These are phyloP conservation scores for Drosophila asahinai DNA, from an alignment of 1,140 invertebrate species.

Conservation along the genomic window DNA sequence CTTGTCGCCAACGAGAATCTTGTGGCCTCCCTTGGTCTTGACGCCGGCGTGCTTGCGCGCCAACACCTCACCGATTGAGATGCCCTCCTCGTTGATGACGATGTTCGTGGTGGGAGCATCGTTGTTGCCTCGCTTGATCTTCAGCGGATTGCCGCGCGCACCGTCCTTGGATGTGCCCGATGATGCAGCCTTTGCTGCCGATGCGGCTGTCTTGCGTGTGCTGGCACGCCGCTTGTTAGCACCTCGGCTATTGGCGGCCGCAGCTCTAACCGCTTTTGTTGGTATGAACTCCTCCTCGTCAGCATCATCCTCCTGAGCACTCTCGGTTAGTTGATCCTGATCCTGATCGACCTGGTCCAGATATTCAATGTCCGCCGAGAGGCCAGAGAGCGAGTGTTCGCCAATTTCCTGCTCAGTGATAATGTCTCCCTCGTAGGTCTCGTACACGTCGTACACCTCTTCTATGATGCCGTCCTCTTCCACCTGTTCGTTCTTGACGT, in stretches of 20 bases:
- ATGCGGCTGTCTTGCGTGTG: constrained; percentile 19
- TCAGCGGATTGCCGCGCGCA: constrained; percentile 10
- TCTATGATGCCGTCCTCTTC: constrained; percentile 75
- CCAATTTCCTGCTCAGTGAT: constrained; percentile 58
- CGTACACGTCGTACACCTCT: constrained; percentile 73
- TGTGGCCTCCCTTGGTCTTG: constrained; percentile 71
- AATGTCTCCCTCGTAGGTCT: constrained; percentile 60
- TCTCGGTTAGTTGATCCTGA: constrained; percentile 61
- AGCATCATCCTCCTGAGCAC: constrained; percentile 60
- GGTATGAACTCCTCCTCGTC: constrained; percentile 65
- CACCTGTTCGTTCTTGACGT: constrained; percentile 65
- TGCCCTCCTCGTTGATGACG: constrained; percentile 48
- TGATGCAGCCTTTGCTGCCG: constrained; percentile 15
- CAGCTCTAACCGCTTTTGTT: constrained; percentile 17
- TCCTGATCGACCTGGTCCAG: constrained; percentile 59
- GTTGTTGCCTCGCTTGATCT: constrained; percentile 36
- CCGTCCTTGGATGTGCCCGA: not conserved
- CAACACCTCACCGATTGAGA: constrained; percentile 53
- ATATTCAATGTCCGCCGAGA: constrained; percentile 73
- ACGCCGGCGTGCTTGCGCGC: constrained; percentile 56
- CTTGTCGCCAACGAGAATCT: constrained; percentile 68
- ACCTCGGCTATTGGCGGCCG: constrained; percentile 9
- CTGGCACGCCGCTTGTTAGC: constrained; percentile 42
- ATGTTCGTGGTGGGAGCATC: constrained; percentile 32
- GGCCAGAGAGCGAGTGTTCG: constrained; percentile 60